Evolutionary conservation across 1,140 invertebrate genomes (phyloP).

Genomic region (Macrostomum lignano): DNA sequence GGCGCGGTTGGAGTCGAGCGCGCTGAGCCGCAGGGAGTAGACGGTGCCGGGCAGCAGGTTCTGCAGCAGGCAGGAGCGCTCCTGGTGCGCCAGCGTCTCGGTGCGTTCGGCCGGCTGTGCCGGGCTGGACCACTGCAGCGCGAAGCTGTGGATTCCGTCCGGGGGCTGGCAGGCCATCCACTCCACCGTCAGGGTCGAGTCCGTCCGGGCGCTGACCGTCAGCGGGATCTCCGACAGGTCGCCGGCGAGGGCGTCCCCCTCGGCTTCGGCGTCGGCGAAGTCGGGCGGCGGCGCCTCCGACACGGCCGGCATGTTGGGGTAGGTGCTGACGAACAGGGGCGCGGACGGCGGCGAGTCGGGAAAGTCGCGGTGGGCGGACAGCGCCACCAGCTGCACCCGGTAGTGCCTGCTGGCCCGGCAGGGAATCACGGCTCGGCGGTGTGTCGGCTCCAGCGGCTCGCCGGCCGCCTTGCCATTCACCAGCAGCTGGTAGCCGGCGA

Average conservation of each 20-base stretch:
- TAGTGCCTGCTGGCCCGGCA: slow-evolving; percentile 24
- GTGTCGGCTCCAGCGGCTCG: slow-evolving; percentile 15
- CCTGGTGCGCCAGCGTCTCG: not conserved
- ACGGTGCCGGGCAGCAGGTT: slow-evolving; percentile 22
- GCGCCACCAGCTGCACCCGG: slow-evolving; percentile 18
- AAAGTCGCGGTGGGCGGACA: slow-evolving; percentile 14
- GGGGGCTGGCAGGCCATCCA: too few relatives aligned
- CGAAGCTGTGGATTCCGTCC: not conserved
- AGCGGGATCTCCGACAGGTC: not conserved
- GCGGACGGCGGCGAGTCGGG: slow-evolving; percentile 20
- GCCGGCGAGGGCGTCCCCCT: not conserved
- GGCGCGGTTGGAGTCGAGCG: slow-evolving; percentile 13
- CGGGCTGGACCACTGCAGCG: not conserved
- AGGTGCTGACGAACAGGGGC: slow-evolving; percentile 15
- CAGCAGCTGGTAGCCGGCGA: slow-evolving; percentile 24
- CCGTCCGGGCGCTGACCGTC: not conserved
- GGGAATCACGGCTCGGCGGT: slow-evolving; percentile 23
- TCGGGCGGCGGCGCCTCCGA: too few relatives aligned
- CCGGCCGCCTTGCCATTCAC: slow-evolving; percentile 25
- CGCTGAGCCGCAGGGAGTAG: slow-evolving; percentile 21
- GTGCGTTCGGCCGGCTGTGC: too few relatives aligned
- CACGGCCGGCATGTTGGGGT: too few relatives aligned
- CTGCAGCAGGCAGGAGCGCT: slow-evolving; percentile 9
- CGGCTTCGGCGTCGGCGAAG: too few relatives aligned
- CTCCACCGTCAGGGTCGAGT: not conserved